A percentile compares a stretch with the other conserved stretches of the same genome.
These are phyloP conservation scores for Cotesia vestalis DNA, from an alignment of 1,140 invertebrate genomes.

Conservation along the genomic window DNA sequence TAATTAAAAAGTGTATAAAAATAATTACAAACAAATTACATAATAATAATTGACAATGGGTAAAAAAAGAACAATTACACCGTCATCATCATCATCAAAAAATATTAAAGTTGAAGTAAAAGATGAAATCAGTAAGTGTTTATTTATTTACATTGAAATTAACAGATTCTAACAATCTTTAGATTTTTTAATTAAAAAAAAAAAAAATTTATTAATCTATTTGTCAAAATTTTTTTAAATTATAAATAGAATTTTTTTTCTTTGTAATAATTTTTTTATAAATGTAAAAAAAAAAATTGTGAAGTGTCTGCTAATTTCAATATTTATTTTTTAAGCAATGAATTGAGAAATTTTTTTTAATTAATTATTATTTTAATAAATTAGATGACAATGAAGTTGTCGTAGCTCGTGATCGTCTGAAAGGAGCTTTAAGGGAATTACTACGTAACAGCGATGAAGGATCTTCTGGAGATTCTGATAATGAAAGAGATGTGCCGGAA, in stretches of 20 bases:
- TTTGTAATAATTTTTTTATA: no score
- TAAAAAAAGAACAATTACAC: conserved; percentile 49
- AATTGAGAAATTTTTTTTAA: no score
- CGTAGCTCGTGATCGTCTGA: conserved; percentile 72
- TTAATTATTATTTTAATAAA: not conserved
- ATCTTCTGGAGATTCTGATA: conserved; percentile 62
- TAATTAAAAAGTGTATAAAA: no score
- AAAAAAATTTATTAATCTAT: no score
- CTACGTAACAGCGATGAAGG: conserved; percentile 69
- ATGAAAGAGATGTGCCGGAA: conserved; percentile 53
- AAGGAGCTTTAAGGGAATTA: conserved; percentile 72
- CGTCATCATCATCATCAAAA: conserved; percentile 47
- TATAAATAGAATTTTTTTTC: no score
- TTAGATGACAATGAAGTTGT: conserved; percentile 65
- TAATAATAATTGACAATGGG: conserved; percentile 54
- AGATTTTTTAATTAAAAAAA: no score
- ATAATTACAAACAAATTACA: not conserved
- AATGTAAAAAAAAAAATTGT: no score
- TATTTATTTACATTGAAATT: not conserved
- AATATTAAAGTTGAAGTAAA: conserved; percentile 62
- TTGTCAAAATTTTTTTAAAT: no score
- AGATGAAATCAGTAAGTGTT: conserved; percentile 59
- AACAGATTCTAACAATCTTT: no score
- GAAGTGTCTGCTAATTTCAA: no score
- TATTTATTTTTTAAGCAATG: no score